These are phyloP conservation scores for Drosophila subpulchrella DNA, from an alignment of 1,140 invertebrate species.

Conservation along the genomic window DNA sequence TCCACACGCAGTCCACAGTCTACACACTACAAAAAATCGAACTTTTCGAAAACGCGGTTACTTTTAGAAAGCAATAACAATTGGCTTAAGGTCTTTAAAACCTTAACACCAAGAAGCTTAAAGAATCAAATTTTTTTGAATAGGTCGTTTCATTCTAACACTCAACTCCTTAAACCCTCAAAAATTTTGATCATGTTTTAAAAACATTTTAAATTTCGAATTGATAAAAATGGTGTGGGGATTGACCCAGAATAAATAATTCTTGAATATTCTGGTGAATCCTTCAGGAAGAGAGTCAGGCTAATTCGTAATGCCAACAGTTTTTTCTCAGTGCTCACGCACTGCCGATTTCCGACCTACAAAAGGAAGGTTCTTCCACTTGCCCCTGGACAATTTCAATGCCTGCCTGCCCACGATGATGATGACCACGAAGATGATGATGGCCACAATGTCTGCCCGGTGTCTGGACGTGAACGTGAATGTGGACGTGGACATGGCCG, in stretches of 20 bases:
- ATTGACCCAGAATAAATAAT: no score
- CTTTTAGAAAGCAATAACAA: neutral
- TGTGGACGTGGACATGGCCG: constrained; percentile 32
- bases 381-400: constrained; percentile 46
- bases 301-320: neutral
- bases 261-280: no score
- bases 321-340: constrained; percentile 39
- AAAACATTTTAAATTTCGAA: no score
- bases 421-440: constrained; percentile 45
- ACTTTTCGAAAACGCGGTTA: no score
- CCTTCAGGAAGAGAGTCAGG: neutral
- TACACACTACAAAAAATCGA: constrained; percentile 5
- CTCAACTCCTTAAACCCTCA: no score
- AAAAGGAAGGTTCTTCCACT: constrained; percentile 22
- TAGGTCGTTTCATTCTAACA: no score
- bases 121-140: neutral
- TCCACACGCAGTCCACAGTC: constrained; percentile 26
- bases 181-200: no score
- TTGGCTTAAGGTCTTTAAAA: neutral
- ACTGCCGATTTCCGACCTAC: constrained; percentile 71
- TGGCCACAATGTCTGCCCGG: constrained; percentile 52
- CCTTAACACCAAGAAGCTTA: neutral
- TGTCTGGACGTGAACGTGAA: constrained; percentile 73
- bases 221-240: no score
- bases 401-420: constrained; percentile 43